Evolutionary conservation across 2,797 vertebrate genomes (phyloP), one percentile per base, ranked within the genome.

Genomic region (Columba guinea): DNA sequence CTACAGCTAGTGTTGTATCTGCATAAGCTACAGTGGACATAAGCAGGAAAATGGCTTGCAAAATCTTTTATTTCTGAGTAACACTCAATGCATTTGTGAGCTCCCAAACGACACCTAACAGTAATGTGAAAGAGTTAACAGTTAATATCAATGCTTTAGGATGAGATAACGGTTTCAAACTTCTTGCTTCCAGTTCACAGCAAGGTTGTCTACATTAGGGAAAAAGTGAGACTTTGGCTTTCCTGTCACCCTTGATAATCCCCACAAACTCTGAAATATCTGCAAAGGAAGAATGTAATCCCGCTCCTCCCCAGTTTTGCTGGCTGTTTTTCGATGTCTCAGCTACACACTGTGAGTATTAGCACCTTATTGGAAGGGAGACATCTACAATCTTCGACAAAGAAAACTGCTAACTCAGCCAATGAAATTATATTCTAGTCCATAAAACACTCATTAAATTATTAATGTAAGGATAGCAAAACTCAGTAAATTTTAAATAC

Each of bases 1-100:
- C 99, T 99, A 97, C 99, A 99, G 96, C 99, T 99, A 60, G 99
- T 99, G 85, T 98, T 98, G 96, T 99, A 99, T 96, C 98, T 99
- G 98, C 99, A 99, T 10, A 99, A 98, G 60, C 98, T 98, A 87
- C 99, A 99, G 93, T 97, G 98, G 63, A 99, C 98, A 17, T 98
- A 97, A 37, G 98, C 97, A 39, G 99, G 99, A 95, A 99, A 99
- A 95, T 99, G 99, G 93, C 97, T 98, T 37, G 98, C 98, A 97
- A 99, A 99, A 95, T 99, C 97, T 84, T 98, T 98, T 58, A 99
- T 96, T 86, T 98, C 97, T 0, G 98, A 96, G 84, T 98, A 98
- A 97, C 99, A 99, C 94, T 99, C 99, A 37, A 99, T 98, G 97
- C 99, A 99, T 27, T 98, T 99, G 97, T 98, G 98, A 67, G 75